phyloP scores from a whole-genome alignment of 2,797 vertebrate species.

The Sebastiscus albofasciatus region DNA sequence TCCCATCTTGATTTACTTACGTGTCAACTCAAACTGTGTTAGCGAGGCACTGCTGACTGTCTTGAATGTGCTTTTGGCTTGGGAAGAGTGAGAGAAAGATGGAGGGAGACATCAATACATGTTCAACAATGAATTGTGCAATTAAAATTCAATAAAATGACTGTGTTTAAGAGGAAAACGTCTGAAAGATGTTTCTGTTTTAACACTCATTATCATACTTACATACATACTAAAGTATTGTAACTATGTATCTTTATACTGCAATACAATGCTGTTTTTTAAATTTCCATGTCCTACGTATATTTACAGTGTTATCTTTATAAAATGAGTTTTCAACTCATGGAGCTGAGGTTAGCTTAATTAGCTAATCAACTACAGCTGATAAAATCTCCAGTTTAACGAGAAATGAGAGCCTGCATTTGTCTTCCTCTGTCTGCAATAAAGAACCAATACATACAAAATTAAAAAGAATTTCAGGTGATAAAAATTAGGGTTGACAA shows the following conservation, averaged over 20 bases:
- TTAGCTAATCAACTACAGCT: too few species aligned
- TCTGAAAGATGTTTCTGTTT: background rate
- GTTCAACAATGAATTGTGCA: slow-evolving; percentile 31
- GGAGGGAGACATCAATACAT: slow-evolving; percentile 53
- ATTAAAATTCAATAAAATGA: slow-evolving; percentile 43
- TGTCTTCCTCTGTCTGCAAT: background rate
- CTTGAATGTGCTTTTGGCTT: slow-evolving; percentile 97
- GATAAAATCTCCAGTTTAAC: background rate
- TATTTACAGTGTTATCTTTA: background rate
- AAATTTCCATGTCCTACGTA: background rate
- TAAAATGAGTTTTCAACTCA: background rate
- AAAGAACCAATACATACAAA: background rate
- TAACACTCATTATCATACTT: background rate
- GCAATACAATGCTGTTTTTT: background rate
- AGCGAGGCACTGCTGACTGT: slow-evolving; percentile 92
- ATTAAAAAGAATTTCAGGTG: background rate
- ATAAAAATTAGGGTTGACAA: background rate
- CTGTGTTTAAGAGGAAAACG: background rate
- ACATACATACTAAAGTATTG: background rate
- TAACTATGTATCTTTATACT: background rate
- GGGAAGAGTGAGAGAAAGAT: slow-evolving; percentile 73
- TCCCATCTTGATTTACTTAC: slow-evolving; percentile 83
- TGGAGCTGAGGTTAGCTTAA: too few species aligned
- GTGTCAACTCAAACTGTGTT: slow-evolving; percentile 94
- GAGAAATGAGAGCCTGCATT: background rate